Percentiles rank a stretch among this genome's conserved stretches.
Evolutionary conservation across 2,113 vertebrate genomes (phyloP).

Genomic region (Dromiciops gliroides): DNA sequence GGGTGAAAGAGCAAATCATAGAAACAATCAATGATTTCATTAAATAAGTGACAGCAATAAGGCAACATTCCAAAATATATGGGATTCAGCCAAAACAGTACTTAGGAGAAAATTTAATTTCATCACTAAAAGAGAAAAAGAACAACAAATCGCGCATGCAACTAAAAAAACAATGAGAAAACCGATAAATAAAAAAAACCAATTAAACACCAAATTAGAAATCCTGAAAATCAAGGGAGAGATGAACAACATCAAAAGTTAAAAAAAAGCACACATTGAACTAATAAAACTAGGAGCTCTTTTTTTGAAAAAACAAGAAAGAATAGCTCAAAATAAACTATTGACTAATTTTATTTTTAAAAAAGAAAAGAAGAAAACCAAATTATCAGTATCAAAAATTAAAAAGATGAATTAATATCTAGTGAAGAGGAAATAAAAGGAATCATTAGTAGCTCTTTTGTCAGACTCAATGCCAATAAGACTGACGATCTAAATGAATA

Average conservation of each 20-base stretch:
- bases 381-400: neutral
- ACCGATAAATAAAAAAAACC: neutral
- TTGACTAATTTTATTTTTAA: neutral
- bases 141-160: neutral
- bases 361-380: neutral
- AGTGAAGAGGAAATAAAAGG: neutral
- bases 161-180: neutral
- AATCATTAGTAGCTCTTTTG: neutral
- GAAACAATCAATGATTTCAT: neutral
- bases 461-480: neutral
- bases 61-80: neutral
- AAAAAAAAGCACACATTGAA: neutral
- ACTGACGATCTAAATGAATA: neutral
- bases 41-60: neutral
- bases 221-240: neutral
- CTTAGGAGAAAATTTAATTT: neutral
- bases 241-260: neutral
- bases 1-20: neutral
- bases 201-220: neutral
- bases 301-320: neutral
- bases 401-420: neutral
- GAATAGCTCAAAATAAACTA: neutral
- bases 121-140: neutral
- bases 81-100: neutral
- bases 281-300: neutral